These are phyloP conservation scores for Bilobella aurantiaca DNA, from an alignment of 1,140 invertebrate genomes.

Conservation along the genomic window DNA sequence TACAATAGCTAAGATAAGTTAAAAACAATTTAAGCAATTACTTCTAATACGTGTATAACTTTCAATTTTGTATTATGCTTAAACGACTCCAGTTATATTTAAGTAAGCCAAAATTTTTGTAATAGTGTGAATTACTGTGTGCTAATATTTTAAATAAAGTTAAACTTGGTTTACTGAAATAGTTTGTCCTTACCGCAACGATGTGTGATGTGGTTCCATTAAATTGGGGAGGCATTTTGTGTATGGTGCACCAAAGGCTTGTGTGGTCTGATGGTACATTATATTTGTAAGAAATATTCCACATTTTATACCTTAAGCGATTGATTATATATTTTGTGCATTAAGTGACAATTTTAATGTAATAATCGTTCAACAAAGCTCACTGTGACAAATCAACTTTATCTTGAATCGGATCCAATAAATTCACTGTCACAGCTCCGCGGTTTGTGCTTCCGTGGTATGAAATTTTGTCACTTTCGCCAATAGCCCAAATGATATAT, in stretches of 20 bases:
- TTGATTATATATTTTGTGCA: background rate
- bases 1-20: no score
- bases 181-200: background rate
- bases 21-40: background rate
- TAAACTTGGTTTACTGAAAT: background rate
- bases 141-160: no score
- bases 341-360: no score
- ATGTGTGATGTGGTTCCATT: background rate
- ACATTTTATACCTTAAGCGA: background rate
- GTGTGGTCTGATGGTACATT: background rate
- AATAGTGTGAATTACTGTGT: no score
- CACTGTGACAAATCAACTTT: no score
- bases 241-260: background rate
- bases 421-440: background rate
- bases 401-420: background rate
- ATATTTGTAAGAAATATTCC: background rate
- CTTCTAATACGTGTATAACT: no score
- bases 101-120: no score
- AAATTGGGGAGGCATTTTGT: background rate
- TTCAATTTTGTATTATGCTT: no score
- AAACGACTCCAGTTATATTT: no score
- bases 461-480: background rate
- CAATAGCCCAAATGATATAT: conserved; percentile 1
- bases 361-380: background rate
- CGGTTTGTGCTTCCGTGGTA: background rate